Percentiles rank a stretch among this genome's conserved stretches.
Conservation (phyloP, 2,113 vertebrate species). For the Calypte anna region DNA sequence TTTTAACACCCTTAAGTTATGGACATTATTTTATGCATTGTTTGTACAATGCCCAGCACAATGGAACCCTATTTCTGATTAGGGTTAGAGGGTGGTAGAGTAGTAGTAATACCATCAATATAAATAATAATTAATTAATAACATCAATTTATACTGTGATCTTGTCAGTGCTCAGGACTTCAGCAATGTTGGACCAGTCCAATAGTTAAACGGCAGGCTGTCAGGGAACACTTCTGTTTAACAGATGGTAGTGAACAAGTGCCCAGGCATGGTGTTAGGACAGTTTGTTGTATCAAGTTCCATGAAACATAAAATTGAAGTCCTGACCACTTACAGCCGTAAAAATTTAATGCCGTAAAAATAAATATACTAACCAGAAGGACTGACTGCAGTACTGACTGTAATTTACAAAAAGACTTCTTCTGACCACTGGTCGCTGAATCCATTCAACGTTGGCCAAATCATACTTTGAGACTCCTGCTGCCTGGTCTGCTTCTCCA, state of each 20-base stretch:
- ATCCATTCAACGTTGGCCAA: not conserved
- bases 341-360: not conserved
- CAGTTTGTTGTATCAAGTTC: not conserved
- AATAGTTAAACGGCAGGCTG: conserved; percentile 20
- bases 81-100: not conserved
- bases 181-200: not conserved
- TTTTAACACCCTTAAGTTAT: not conserved
- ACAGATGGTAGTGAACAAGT: conserved; percentile 16
- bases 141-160: not conserved
- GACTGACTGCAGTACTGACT: not conserved
- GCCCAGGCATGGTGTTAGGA: not conserved
- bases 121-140: not conserved
- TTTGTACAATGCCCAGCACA: not conserved
- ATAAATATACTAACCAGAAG: not conserved
- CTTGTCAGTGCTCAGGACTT: conserved; percentile 1
- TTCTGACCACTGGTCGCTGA: not conserved
- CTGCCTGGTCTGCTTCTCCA: not conserved
- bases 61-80: not conserved
- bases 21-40: not conserved
- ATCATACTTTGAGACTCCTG: not conserved
- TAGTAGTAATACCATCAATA: not conserved
- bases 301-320: conserved; percentile 11
- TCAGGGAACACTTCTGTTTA: conserved; percentile 49
- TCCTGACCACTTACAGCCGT: conserved; percentile 35
- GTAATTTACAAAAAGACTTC: not conserved